Evolutionary conservation across 2,797 vertebrate species (phyloP).

Genomic region (Tachyglossus aculeatus): DNA sequence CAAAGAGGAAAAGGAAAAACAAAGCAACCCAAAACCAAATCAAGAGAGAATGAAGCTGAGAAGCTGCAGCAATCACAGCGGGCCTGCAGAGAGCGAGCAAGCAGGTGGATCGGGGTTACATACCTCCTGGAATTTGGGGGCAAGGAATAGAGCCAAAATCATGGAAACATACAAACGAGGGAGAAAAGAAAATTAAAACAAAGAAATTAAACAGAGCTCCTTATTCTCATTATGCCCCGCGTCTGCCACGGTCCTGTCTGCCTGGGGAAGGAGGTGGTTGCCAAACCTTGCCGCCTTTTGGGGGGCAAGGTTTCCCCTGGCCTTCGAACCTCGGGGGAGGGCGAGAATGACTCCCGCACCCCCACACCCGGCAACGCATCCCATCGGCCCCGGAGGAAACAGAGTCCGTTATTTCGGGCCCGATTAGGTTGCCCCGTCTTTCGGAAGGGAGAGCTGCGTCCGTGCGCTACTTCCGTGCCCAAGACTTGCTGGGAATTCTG

Average conservation of each 20-base stretch:
- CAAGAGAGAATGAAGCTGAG: slow-evolving; percentile 68
- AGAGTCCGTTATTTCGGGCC: too few species aligned
- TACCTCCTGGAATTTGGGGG: slow-evolving; percentile 94
- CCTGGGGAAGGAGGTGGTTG: slow-evolving; percentile 1
- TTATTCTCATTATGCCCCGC: slow-evolving; percentile 21
- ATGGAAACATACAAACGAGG: slow-evolving; percentile 95
- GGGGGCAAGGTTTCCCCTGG: background rate
- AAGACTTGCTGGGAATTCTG: too few species aligned
- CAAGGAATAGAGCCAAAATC: slow-evolving; percentile 96
- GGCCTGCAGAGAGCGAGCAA: slow-evolving; percentile 82
- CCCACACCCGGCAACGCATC: too few species aligned
- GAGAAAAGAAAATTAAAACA: slow-evolving; percentile 91
- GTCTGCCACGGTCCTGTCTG: slow-evolving; percentile 66
- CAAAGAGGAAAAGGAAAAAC: too few species aligned
- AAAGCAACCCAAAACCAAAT: slow-evolving; percentile 69
- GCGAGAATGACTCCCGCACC: rapidly evolving
- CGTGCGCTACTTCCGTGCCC: too few species aligned
- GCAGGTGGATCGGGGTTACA: slow-evolving; percentile 86
- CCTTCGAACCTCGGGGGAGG: background rate
- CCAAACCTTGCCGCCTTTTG: background rate
- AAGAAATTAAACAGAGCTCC: slow-evolving; percentile 73
- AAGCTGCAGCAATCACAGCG: slow-evolving; percentile 79
- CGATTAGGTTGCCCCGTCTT: too few species aligned
- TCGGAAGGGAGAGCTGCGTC: too few species aligned
- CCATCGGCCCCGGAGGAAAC: too few species aligned